Conservation (phyloP, 1,140 invertebrate genomes). For the Matsumurasca onukii region DNA sequence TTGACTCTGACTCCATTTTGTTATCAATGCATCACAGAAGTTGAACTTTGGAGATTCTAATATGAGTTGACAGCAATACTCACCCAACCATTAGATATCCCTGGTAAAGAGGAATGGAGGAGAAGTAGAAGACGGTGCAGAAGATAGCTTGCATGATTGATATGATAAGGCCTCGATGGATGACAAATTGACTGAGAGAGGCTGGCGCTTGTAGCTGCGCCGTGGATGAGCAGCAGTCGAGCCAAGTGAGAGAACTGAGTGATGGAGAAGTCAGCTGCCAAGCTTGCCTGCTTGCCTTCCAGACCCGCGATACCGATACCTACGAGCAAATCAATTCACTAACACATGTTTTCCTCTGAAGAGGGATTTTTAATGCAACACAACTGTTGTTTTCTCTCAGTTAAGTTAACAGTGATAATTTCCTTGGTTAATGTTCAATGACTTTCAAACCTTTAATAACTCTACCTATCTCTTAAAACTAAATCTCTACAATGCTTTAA, state of each 20-base stretch:
- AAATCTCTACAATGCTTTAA: too few species aligned
- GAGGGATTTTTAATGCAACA: background rate
- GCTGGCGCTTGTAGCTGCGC: slow-evolving; percentile 96
- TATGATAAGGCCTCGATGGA: slow-evolving; percentile 97
- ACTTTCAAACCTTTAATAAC: too few species aligned
- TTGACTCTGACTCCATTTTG: too few species aligned
- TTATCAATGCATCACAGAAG: too few species aligned
- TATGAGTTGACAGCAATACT: too few species aligned
- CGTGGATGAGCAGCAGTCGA: slow-evolving; percentile 90
- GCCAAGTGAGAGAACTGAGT: slow-evolving; percentile 88
- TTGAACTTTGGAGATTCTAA: too few species aligned
- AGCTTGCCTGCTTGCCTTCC: slow-evolving; percentile 92
- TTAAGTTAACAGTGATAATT: too few species aligned
- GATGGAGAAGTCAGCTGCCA: slow-evolving; percentile 99
- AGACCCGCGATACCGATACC: slow-evolving; percentile 95
- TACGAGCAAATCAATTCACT: background rate
- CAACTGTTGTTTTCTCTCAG: too few species aligned
- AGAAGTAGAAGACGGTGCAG: slow-evolving; percentile 98
- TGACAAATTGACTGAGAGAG: slow-evolving; percentile 96
- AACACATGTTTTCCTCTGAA: background rate
- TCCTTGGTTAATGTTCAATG: too few species aligned
- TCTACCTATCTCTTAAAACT: too few species aligned
- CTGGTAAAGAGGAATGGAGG: slow-evolving; percentile 96
- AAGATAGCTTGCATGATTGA: slow-evolving; percentile 99
- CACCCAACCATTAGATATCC: slow-evolving; percentile 97